These are phyloP conservation scores for Bellardia bayeri DNA, from an alignment of 2,888 invertebrate species.

Conservation along the genomic window DNA sequence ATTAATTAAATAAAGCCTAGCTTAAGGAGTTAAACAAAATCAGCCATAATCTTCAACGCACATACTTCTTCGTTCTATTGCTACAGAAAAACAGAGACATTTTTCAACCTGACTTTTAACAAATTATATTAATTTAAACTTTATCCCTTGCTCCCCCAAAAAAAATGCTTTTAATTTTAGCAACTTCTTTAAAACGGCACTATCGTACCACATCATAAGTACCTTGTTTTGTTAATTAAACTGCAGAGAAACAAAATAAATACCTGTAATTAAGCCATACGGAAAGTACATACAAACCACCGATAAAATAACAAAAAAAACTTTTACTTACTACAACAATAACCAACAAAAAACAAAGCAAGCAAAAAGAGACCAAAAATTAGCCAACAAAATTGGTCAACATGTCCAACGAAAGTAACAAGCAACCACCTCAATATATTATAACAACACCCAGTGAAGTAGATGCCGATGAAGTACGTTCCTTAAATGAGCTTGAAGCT, in stretches of 20 bases:
- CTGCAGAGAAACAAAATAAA: not conserved
- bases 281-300: slow-evolving; percentile 23
- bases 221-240: slow-evolving; percentile 39
- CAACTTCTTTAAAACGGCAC: slow-evolving; percentile 3
- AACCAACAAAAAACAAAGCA: too few species aligned
- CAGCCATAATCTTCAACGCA: not conserved
- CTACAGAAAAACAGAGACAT: slow-evolving; percentile 34
- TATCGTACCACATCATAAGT: not conserved
- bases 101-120: not conserved
- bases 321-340: not conserved
- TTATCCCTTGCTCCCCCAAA: not conserved
- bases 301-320: slow-evolving; percentile 8
- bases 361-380: not conserved
- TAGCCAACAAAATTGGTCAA: slow-evolving; percentile 30
- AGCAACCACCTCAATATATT: slow-evolving; percentile 82
- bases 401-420: slow-evolving; percentile 73
- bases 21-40: not conserved
- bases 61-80: not conserved
- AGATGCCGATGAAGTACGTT: slow-evolving; percentile 81
- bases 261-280: slow-evolving; percentile 22
- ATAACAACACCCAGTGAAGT: slow-evolving; percentile 83
- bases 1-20: not conserved
- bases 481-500: slow-evolving; percentile 76
- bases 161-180: slow-evolving; percentile 35
- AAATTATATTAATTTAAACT: slow-evolving; percentile 19